Base-by-base conservation (phyloP, 2,888 invertebrate species). In the Kryphioiulus occultus region DNA sequence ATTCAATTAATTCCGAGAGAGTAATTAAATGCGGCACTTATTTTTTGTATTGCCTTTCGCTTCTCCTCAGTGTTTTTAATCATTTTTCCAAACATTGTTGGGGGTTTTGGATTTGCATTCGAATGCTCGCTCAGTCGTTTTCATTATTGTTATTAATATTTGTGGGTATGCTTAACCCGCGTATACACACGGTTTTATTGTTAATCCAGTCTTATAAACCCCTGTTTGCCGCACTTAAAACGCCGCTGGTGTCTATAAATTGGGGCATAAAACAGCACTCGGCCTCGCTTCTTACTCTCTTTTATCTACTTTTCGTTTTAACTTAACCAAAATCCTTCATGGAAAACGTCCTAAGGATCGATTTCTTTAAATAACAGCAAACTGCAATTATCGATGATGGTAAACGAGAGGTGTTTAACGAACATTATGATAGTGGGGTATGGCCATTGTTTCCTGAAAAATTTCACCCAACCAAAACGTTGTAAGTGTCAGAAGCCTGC, bases 221-320 rank as follows among this genome's bases (percentile, higher is more conserved):
- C 68, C 26, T 68, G 68, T 68, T 68, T n/a, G 68, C 26, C 9
- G 68, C 68, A 26, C 68, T 68, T 68, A 68, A 68, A 68, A 68
- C 68, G 68, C 68, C 68, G 26, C 30, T 26, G 68, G 68, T 26
- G 68, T 68, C 26, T 68, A 26, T 68, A 68, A 68, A 68, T 68
- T 68, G 68, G 26, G 68, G 68, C 68, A 68, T 68, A 68, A 68
- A 68, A 68, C 26, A 68, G 68, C 68, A 68, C 68, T 68, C 26
- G 30, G 68, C 26, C 68, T 68, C 47, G 47, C 12, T 26, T 26
- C 9, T 68, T 26, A 26, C 26, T 26, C 68, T 12, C 3, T 68
- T 26, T 68, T 26, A 22, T 26, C 26, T 68, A 26, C 68, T 68
- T 68, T 68, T 68, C 68, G 26, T 68, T 68, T 68, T 12, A 10